phyloP scores from a whole-genome alignment of 2,888 invertebrate species.

The Cynaeus angustus region DNA sequence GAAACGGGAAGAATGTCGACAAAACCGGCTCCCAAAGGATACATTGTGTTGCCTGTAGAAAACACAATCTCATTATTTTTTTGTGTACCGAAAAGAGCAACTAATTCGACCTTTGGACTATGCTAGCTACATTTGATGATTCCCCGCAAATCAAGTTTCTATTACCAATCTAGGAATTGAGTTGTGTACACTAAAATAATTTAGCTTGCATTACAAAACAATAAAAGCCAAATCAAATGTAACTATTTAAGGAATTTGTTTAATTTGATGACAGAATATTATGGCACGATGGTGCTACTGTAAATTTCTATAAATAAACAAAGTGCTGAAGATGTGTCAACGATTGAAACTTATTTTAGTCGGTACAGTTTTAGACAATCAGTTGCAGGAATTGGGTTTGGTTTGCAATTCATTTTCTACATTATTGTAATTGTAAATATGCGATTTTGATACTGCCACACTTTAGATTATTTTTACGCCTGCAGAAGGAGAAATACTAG shows the following conservation, averaged over 20 bases:
- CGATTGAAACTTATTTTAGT: conserved; percentile 40
- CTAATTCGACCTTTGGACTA: conserved; percentile 6
- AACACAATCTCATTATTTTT: not conserved
- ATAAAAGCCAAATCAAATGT: conserved; percentile 43
- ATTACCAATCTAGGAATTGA: conserved; percentile 46
- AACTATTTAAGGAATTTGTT: conserved; percentile 47
- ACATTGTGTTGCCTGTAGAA: not conserved
- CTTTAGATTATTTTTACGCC: conserved; percentile 26
- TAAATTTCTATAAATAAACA: conserved; percentile 50
- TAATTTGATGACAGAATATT: conserved; percentile 49
- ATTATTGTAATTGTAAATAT: conserved; percentile 55
- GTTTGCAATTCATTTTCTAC: conserved; percentile 29
- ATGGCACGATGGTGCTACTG: conserved; percentile 47
- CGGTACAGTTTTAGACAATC: conserved; percentile 56
- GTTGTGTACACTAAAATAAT: conserved; percentile 44
- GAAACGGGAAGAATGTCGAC: not conserved
- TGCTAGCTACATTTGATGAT: conserved; percentile 32
- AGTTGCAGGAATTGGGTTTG: conserved; percentile 27
- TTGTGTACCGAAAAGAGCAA: no score
- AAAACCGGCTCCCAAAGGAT: not conserved
- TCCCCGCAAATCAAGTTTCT: conserved; percentile 25
- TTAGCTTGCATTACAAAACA: conserved; percentile 49
- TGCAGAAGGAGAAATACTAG: conserved; percentile 8
- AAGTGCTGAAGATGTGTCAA: conserved; percentile 51
- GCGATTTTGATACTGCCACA: conserved; percentile 59